Evolutionary conservation across 2,888 invertebrate species (phyloP).

Genomic region (Diachrysia chrysitis): DNA sequence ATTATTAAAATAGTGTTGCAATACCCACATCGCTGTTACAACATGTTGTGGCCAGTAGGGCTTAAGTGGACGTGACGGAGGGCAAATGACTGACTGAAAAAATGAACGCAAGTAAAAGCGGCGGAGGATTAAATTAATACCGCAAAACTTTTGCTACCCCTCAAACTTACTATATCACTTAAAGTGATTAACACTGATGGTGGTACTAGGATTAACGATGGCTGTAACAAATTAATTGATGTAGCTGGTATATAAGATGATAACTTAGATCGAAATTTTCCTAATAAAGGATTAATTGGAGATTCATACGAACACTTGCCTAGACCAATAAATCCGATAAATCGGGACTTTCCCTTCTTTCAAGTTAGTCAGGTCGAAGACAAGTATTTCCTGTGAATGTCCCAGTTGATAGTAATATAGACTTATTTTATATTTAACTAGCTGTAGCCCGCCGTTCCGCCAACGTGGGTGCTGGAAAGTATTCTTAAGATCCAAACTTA

Average conservation of each 20-base stretch:
- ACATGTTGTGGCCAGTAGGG: slow-evolving; percentile 1
- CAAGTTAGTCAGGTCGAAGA: too few relatives aligned
- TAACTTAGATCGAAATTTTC: neutral
- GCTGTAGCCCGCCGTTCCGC: too few relatives aligned
- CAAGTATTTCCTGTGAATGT: too few relatives aligned
- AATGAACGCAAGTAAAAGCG: neutral
- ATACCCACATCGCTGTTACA: slow-evolving; percentile 1
- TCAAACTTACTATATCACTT: slow-evolving; percentile 4
- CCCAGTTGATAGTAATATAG: too few relatives aligned
- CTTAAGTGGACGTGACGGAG: slow-evolving; percentile 20
- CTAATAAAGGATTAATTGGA: too few relatives aligned
- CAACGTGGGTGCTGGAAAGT: too few relatives aligned
- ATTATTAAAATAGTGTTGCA: neutral
- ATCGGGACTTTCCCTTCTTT: neutral
- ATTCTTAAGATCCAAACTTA: too few relatives aligned
- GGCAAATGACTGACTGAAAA: neutral
- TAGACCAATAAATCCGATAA: too few relatives aligned
- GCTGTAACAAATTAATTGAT: slow-evolving; percentile 14
- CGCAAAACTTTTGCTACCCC: neutral
- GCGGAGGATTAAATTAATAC: slow-evolving; percentile 2
- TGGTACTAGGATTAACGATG: slow-evolving; percentile 12
- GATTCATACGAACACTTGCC: too few relatives aligned
- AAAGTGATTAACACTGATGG: slow-evolving; percentile 28
- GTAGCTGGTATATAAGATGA: slow-evolving; percentile 12
- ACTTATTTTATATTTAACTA: too few relatives aligned